Conservation (phyloP, 2,113 vertebrate species). For the Dromiciops gliroides region DNA sequence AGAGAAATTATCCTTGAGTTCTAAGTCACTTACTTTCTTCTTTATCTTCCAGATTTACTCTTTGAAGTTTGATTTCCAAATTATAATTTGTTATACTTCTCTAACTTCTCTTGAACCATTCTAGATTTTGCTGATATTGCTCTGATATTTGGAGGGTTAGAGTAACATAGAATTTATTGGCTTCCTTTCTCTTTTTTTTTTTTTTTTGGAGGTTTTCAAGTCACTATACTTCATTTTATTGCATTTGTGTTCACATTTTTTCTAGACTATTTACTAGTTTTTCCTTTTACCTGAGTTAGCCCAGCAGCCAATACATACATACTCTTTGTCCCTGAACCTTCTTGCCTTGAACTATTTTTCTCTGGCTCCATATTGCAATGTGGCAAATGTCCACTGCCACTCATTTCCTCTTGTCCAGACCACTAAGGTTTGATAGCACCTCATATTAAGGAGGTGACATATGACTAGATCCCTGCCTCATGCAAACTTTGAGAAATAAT, state of each 20-base stretch:
- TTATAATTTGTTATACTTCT: background rate
- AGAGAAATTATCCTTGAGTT: background rate
- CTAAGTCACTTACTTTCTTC: too few relatives aligned
- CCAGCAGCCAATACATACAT: background rate
- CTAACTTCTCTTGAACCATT: background rate
- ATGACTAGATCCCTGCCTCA: background rate
- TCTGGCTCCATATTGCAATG: background rate
- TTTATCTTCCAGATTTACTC: background rate
- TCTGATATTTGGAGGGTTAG: background rate
- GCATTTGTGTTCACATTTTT: background rate
- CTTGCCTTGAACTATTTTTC: background rate
- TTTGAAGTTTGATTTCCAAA: background rate
- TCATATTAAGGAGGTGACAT: background rate
- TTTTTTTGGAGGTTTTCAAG: background rate
- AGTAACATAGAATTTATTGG: background rate
- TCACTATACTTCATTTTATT: background rate
- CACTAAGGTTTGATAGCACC: background rate
- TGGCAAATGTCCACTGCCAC: background rate
- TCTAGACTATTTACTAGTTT: background rate
- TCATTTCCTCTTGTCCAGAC: background rate
- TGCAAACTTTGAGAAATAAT: background rate
- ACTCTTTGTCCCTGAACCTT: background rate
- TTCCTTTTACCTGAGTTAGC: background rate
- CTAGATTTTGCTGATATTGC: background rate
- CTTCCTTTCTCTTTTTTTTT: background rate